These are phyloP conservation scores for Tetrao urogallus DNA, from an alignment of 2,113 vertebrate genomes.

Conservation along the genomic window DNA sequence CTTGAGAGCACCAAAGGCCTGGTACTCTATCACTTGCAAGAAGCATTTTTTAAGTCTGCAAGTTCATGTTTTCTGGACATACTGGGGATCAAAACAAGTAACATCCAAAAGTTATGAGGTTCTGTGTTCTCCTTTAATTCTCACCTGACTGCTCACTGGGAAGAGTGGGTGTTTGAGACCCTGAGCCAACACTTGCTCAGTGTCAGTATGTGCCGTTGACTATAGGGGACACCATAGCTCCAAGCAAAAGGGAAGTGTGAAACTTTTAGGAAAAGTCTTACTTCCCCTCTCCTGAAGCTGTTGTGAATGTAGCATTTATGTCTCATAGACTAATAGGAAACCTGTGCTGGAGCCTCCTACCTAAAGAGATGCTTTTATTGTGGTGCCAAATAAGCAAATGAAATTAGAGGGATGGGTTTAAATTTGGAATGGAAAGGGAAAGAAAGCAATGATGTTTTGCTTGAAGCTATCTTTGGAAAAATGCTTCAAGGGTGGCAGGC, in stretches of 20 bases:
- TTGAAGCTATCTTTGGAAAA: background rate
- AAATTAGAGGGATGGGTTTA: background rate
- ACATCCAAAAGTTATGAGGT: background rate
- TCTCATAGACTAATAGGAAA: background rate
- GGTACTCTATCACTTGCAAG: background rate
- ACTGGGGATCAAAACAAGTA: background rate
- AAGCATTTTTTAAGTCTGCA: background rate
- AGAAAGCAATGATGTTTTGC: background rate
- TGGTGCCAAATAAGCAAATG: background rate
- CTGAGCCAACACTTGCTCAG: rapidly evolving
- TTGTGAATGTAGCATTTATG: background rate
- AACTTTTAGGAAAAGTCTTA: background rate
- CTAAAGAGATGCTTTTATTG: background rate
- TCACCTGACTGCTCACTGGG: background rate
- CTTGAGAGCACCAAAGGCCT: background rate
- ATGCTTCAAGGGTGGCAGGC: background rate
- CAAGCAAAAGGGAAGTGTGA: background rate
- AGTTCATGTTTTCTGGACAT: background rate
- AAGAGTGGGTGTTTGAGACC: background rate
- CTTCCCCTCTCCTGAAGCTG: background rate
- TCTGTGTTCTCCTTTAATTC: background rate
- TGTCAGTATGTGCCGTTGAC: background rate
- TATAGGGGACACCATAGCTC: background rate
- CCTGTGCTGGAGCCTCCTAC: background rate
- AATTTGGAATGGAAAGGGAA: background rate